These are phyloP conservation scores for Rhipidura dahli DNA, from an alignment of 2,113 vertebrate genomes.

Conservation along the genomic window DNA sequence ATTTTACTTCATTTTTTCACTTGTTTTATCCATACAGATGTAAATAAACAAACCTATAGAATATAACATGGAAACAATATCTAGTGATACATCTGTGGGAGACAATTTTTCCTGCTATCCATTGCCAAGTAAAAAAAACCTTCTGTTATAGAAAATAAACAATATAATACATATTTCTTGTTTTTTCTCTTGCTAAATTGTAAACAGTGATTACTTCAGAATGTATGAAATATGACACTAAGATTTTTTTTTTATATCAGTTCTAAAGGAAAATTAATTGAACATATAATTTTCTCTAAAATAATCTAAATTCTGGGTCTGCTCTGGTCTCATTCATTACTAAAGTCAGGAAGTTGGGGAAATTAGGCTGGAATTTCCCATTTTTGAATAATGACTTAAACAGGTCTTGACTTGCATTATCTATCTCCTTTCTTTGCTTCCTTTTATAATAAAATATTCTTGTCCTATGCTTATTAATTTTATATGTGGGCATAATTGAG, in stretches of 20 bases:
- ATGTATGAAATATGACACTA: background rate
- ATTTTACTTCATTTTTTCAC: background rate
- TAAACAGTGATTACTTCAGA: background rate
- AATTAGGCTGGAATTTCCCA: background rate
- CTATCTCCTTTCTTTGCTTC: background rate
- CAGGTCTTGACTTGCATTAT: background rate
- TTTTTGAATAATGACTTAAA: background rate
- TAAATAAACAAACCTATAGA: background rate
- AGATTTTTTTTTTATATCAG: background rate
- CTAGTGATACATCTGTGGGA: background rate
- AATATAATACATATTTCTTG: background rate
- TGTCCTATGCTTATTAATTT: slow-evolving; percentile 18
- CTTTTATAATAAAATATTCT: slow-evolving; percentile 20
- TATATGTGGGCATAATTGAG: background rate
- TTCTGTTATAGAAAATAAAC: background rate
- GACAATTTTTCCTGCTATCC: background rate
- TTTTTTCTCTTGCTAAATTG: background rate
- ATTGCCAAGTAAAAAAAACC: background rate
- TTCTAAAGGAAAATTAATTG: background rate
- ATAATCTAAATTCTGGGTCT: background rate
- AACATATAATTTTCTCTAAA: background rate
- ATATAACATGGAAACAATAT: background rate
- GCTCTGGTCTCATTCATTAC: background rate
- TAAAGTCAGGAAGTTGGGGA: background rate
- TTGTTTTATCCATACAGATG: background rate